phyloP scores from a whole-genome alignment of 2,113 vertebrate genomes.

The Ceratotherium simum region DNA sequence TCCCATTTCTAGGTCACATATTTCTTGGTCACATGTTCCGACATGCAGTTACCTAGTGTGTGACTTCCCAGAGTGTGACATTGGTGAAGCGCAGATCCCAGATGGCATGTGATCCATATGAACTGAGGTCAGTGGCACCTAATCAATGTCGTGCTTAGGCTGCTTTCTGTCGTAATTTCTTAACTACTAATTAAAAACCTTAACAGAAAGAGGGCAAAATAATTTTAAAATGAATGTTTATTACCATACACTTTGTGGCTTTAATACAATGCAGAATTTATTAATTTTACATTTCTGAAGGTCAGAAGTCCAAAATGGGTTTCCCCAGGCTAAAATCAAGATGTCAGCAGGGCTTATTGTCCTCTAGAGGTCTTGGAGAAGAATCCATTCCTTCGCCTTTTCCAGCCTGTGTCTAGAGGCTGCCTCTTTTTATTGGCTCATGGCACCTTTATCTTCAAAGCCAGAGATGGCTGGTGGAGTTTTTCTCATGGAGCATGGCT shows the following conservation, averaged over 20 bases:
- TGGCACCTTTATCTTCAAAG: not conserved
- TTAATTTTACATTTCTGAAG: not conserved
- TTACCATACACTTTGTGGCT: not conserved
- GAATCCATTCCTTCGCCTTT: not conserved
- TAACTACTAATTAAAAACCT: constrained; percentile 49
- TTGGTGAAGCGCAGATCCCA: not conserved
- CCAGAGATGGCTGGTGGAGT: not conserved
- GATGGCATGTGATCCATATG: not conserved
- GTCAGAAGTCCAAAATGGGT: not conserved
- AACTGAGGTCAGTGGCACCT: not conserved
- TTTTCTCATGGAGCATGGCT: not conserved
- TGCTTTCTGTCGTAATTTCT: constrained; percentile 23
- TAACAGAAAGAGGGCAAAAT: not conserved
- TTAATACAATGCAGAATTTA: not conserved
- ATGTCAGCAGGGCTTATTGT: not conserved
- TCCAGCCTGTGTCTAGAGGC: not conserved
- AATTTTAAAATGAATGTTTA: not conserved
- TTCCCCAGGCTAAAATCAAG: not conserved
- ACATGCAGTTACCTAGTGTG: not conserved
- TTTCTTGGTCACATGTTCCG: constrained; percentile 51
- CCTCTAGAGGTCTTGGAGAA: not conserved
- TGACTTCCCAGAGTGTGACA: not conserved
- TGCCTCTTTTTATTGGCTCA: not conserved
- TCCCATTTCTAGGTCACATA: constrained; percentile 23
- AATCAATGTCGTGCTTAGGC: not conserved